Evolutionary conservation across 2,113 vertebrate species (phyloP), one percentile per base, ranked within the genome.

Genomic region (Ammodytes dubius): DNA sequence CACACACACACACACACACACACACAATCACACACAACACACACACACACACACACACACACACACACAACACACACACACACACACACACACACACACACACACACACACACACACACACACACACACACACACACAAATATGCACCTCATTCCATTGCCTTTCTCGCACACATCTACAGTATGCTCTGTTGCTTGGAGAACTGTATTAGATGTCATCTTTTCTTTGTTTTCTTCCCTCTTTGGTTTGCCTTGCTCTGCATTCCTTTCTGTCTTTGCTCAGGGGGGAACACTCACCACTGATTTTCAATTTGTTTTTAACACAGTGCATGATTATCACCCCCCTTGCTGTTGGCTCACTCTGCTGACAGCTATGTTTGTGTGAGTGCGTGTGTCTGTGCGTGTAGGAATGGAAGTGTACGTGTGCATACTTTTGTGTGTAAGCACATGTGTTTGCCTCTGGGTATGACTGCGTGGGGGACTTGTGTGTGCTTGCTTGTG

Each of bases 291-390:
- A 84, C 87, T 93, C 83, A 63, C 68, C 68, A 79, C 83, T 92
- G 90, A 93, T 94, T 94, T 94, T 94, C 89, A 93, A 93, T 94
- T 93, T 93, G 85, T 85, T 87, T 92, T 86, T 87, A 88, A 87
- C 86, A 90, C 75, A 89, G 80, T 87, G 75, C 87, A 84, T 89
- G 85, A 91, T 90, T 92, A 88, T 90, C 87, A 78, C 87, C 77
- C 64, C 87, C 77, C 64, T 65, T 70, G 60, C 83, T 84, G 79
- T 43, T 90, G 85, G 77, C 83, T 71, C 57, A 53, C 58, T 53
- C 69, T 54, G 57, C 81, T 71, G 74, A 84, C 85, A 88, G 81
- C 70, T 87, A 14, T 73, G 80, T 71, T 50, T 74, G 52, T 63
- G 66, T 73, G 59, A 52, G 82, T 65, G 67, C 72, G 27, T 70